phyloP scores from a whole-genome alignment of 1,140 invertebrate species.

The Neotoxoptera formosana region DNA sequence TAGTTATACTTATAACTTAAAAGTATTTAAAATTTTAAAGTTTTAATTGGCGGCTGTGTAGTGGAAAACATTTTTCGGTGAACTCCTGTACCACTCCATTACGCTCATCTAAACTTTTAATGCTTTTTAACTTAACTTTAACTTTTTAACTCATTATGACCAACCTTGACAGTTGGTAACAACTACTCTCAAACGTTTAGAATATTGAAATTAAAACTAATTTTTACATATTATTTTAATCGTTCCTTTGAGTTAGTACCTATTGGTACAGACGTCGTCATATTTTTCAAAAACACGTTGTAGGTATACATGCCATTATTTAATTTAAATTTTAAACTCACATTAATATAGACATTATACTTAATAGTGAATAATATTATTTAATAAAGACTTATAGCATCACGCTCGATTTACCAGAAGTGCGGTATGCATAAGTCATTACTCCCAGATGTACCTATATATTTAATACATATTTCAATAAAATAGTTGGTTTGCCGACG shows the following conservation, averaged over 20 bases:
- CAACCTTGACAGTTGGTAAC: neutral
- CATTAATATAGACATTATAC: neutral
- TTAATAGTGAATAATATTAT: neutral
- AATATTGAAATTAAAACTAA: neutral
- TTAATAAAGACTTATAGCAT: neutral
- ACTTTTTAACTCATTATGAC: too few relatives aligned
- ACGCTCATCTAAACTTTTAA: too few relatives aligned
- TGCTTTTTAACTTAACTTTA: too few relatives aligned
- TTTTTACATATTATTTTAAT: neutral
- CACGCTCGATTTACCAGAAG: neutral
- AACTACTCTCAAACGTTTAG: neutral
- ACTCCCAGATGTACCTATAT: neutral
- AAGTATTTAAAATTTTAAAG: too few relatives aligned
- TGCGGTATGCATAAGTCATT: neutral
- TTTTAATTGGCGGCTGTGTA: too few relatives aligned
- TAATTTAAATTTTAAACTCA: neutral
- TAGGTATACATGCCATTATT: neutral
- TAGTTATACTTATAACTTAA: too few relatives aligned
- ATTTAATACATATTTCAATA: neutral
- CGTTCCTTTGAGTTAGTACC: neutral
- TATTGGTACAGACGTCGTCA: neutral
- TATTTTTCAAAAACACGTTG: neutral
- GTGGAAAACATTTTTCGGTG: too few relatives aligned
- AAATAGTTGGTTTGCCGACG: neutral
- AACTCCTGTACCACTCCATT: too few relatives aligned